Evolutionary conservation across 2,888 invertebrate genomes (phyloP).

Genomic region (Euphydryas editha): DNA sequence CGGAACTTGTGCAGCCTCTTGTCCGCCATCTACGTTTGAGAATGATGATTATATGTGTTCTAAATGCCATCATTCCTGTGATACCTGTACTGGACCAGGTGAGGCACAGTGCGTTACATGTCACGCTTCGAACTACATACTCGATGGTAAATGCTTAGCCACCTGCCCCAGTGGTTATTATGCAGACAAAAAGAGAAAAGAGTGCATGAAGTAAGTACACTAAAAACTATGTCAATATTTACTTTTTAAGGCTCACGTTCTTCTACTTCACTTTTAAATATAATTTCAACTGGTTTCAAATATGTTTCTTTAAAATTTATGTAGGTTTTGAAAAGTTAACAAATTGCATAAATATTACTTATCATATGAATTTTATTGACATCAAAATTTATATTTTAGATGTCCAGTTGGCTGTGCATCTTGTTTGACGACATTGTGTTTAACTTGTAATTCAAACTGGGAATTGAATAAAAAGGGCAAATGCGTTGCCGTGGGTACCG

Average conservation of each 20-base stretch:
- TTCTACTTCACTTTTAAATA: no score
- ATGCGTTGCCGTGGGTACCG: conserved; percentile 88
- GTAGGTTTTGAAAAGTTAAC: no score
- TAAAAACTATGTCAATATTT: not conserved
- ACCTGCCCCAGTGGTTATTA: conserved; percentile 90
- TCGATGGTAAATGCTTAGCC: conserved; percentile 88
- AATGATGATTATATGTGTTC: conserved; percentile 94
- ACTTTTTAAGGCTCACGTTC: no score
- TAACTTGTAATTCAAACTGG: conserved; percentile 89
- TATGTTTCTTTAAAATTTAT: no score
- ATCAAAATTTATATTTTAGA: conserved; percentile 48
- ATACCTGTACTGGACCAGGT: conserved; percentile 90
- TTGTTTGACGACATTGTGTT: conserved; percentile 89
- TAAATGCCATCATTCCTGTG: conserved; percentile 90
- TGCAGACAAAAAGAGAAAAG: conserved; percentile 90
- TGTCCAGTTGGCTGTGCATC: conserved; percentile 91
- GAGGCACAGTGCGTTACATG: conserved; percentile 93
- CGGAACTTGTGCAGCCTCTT: conserved; percentile 92
- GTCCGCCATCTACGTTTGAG: conserved; percentile 92
- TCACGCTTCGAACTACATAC: conserved; percentile 87
- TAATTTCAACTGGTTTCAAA: no score
- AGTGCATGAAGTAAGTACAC: conserved; percentile 86
- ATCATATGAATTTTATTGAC: no score
- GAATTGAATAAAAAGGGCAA: conserved; percentile 89
- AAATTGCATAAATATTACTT: no score